Conservation (phyloP, 2,797 vertebrate species). For the Perodicticus potto region DNA sequence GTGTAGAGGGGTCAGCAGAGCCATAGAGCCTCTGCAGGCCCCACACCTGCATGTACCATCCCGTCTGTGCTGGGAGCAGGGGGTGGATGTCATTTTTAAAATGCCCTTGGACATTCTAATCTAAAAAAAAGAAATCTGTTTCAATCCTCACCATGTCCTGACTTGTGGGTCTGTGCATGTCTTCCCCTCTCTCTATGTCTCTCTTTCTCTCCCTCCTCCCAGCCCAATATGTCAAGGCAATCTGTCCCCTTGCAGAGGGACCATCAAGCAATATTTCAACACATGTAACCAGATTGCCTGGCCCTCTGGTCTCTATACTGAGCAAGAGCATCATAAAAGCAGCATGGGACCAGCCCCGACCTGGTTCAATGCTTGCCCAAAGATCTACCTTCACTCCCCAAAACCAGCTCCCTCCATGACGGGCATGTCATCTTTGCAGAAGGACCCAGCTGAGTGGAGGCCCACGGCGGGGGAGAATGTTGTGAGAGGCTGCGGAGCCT, state of each 20-base stretch:
- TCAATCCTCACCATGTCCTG: not conserved
- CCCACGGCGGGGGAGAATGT: too few relatives aligned
- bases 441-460: not conserved
- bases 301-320: not conserved
- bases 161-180: not conserved
- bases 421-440: not conserved
- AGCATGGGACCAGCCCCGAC: accelerated
- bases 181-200: not conserved
- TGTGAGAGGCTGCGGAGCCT: too few relatives aligned
- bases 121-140: not conserved
- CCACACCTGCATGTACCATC: not conserved
- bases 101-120: not conserved
- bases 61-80: not conserved
- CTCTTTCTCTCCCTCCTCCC: not conserved
- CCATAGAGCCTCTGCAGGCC: not conserved
- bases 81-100: not conserved
- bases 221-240: not conserved
- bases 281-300: not conserved
- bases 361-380: not conserved
- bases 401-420: not conserved
- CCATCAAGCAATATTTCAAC: not conserved
- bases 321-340: not conserved
- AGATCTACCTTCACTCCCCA: not conserved
- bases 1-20: not conserved
- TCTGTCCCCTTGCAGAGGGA: not conserved